Base-by-base conservation (phyloP, 2,888 invertebrate species). In the Dynastes tityus region DNA sequence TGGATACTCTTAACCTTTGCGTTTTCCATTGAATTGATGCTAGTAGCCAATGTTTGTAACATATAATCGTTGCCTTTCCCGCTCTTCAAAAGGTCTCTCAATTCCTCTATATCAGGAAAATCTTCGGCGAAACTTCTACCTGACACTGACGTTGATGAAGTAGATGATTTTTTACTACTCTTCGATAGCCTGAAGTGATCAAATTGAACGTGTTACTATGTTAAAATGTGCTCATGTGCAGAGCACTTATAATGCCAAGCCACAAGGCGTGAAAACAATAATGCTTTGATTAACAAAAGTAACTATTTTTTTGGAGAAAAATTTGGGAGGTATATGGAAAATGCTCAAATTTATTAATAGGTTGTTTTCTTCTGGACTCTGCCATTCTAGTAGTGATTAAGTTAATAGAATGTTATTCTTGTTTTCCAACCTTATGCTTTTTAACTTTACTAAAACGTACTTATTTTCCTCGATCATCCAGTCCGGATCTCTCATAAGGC, bases 401-500 rank as follows among this genome's bases (percentile, higher is more conserved):
- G 45, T 11, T 8, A 5, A 32, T 32, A 32, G 32, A 32, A 45
- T 45, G 8, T 45, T 45, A 8, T 45, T 8, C 8, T 11, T 45
- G 45, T 11, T 9, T 45, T 8, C 9, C 45, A 11, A 45, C 11
- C 45, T 45, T 5, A 45, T 11, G 45, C 11, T 8, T 45, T 45
- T 45, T 45, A 45, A 45, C 11, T 9, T 45, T 45, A 8, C 1
- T 45, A 45, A 45, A 45, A 51, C 75, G 40, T 67, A 73, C 77
- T 91, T 91, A 83, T 94, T 93, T 83, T 93, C 93, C 70, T 90
- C 83, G 8, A 89, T 90, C 91, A 93, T 92, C 96, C 97, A 97
- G 83, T 96, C 95, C 0, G 97, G 95, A 87, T 97, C 97, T 71
- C 95, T 91, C 95, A 97, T 96, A 0, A 97, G 91, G 32, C 94